Evolutionary conservation across 2,113 vertebrate genomes (phyloP).

Genomic region (Scophthalmus maximus): DNA sequence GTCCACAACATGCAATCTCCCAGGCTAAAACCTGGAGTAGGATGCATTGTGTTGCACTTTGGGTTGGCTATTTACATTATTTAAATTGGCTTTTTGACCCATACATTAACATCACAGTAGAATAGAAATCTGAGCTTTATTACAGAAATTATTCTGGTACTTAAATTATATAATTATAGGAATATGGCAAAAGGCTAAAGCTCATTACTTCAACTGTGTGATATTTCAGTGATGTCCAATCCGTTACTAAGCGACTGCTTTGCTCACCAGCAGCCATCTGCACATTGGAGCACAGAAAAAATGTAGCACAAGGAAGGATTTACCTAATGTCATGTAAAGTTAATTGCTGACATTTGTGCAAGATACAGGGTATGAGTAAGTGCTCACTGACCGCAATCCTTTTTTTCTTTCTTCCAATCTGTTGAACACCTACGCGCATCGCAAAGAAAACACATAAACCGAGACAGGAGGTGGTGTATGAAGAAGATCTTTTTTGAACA

Average conservation of each 20-base stretch:
- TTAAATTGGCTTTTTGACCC: neutral
- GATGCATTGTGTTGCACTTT: constrained; percentile 2
- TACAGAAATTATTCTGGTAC: neutral
- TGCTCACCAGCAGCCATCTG: constrained; percentile 42
- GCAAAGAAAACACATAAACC: neutral
- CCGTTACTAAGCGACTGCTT: constrained; percentile 2
- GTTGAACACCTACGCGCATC: neutral
- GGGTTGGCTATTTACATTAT: neutral
- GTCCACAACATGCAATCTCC: constrained; percentile 36
- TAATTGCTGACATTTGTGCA: constrained; percentile 9
- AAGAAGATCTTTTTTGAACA: constrained; percentile 23
- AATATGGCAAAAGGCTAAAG: neutral
- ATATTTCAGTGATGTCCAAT: constrained; percentile 4
- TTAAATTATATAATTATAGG: neutral
- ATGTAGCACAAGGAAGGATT: constrained; percentile 46
- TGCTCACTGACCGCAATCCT: constrained; percentile 9
- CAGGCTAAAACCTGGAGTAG: neutral
- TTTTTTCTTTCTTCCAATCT: neutral
- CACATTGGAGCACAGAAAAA: constrained; percentile 19
- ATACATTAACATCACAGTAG: too few species aligned
- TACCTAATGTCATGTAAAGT: constrained; percentile 13
- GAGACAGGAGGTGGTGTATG: constrained; percentile 10
- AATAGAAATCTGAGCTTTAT: neutral
- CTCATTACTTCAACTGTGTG: constrained; percentile 6
- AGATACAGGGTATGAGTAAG: constrained; percentile 5